Evolutionary conservation across 2,113 vertebrate species (phyloP).

Genomic region (Microcebus ravelobensis): DNA sequence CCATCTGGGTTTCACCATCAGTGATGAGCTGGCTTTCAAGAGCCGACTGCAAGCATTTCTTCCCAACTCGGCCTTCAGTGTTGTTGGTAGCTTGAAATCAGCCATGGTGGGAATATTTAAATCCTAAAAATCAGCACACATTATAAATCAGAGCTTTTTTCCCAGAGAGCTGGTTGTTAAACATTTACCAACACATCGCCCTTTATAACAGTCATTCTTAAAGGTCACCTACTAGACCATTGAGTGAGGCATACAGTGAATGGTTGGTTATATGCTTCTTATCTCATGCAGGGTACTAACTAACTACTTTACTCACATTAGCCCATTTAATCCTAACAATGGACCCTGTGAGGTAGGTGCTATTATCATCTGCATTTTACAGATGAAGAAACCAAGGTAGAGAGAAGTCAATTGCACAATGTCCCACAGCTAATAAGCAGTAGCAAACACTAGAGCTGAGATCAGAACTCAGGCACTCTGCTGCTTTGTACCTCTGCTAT

Average conservation of each 20-base stretch:
- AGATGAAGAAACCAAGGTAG: background rate
- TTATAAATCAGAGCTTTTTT: background rate
- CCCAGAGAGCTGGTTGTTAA: background rate
- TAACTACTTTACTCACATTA: background rate
- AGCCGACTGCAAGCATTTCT: accelerated
- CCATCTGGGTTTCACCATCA: background rate
- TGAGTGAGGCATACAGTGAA: background rate
- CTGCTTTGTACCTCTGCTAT: background rate
- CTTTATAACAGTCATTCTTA: slow-evolving; percentile 8
- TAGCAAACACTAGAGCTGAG: background rate
- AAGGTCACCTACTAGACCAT: background rate
- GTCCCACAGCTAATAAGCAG: background rate
- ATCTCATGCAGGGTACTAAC: background rate
- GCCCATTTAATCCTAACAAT: background rate
- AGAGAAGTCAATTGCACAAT: background rate
- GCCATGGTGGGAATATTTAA: background rate
- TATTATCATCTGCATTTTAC: background rate
- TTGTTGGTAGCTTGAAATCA: background rate
- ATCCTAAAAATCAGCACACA: background rate
- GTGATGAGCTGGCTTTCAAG: background rate
- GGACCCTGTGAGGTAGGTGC: background rate
- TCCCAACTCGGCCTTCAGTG: background rate
- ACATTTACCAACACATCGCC: background rate
- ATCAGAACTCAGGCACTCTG: background rate
- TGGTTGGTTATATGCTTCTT: background rate